These are phyloP conservation scores for Anastrepha ludens DNA, from an alignment of 1,140 invertebrate genomes.

Conservation along the genomic window DNA sequence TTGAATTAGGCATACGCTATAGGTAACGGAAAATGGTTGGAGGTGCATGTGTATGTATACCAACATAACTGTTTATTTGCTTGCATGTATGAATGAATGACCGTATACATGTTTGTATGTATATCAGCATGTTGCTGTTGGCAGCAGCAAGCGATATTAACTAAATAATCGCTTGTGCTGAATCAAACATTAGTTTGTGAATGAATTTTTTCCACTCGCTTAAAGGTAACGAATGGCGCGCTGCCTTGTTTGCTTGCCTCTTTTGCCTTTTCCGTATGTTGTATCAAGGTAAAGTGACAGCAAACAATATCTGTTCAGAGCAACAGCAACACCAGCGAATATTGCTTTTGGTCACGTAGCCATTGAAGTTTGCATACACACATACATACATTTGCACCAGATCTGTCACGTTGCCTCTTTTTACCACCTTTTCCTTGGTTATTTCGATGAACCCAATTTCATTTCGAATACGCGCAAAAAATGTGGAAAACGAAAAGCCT, in stretches of 20 bases:
- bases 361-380: not conserved
- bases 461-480: conserved; percentile 5
- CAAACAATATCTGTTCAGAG: not conserved
- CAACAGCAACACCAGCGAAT: not conserved
- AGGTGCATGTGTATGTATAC: no score
- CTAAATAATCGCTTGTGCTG: not conserved
- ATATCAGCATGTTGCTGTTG: not conserved
- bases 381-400: not conserved
- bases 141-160: not conserved
- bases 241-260: not conserved
- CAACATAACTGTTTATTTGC: no score
- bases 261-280: not conserved
- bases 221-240: not conserved
- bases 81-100: no score
- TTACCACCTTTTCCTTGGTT: not conserved
- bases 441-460: not conserved
- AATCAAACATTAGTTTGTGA: conserved; percentile 5
- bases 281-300: conserved; percentile 38
- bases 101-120: not conserved
- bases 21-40: not conserved
- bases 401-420: not conserved
- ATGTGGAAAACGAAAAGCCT: not conserved
- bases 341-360: conserved; percentile 15
- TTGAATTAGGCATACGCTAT: conserved; percentile 4
- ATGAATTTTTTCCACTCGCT: conserved; percentile 28